Percentiles rank a stretch among this genome's conserved stretches.
These are phyloP conservation scores for Catharus minimus DNA, from an alignment of 2,113 vertebrate species.

Conservation along the genomic window DNA sequence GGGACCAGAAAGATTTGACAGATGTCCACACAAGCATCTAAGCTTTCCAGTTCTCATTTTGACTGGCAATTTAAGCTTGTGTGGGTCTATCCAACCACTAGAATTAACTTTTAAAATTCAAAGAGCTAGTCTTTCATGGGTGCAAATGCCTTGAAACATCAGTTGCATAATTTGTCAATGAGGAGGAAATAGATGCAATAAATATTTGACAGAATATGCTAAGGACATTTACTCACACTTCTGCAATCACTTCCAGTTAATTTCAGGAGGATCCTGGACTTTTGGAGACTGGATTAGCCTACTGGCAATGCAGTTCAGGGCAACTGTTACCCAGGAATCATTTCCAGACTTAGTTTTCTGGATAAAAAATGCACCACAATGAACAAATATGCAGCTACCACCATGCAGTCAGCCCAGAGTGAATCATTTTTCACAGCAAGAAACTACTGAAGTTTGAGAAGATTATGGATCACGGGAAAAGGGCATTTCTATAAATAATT, in stretches of 20 bases:
- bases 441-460: neutral
- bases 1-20: neutral
- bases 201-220: neutral
- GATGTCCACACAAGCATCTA: neutral
- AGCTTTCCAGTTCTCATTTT: neutral
- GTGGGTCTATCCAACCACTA: neutral
- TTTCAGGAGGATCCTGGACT: neutral
- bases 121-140: neutral
- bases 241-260: neutral
- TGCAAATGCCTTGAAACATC: neutral
- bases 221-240: neutral
- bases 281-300: neutral
- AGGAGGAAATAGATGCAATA: neutral
- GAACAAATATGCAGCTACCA: neutral
- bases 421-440: constrained; percentile 34
- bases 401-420: neutral
- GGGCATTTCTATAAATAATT: constrained; percentile 35
- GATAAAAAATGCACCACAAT: neutral
- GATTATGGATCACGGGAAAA: constrained; percentile 13
- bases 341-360: neutral
- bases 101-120: neutral
- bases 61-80: neutral
- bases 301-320: neutral
- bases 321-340: neutral
- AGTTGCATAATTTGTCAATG: neutral